These are phyloP conservation scores for Paralichthys olivaceus DNA, from an alignment of 2,113 vertebrate species.

Conservation along the genomic window DNA sequence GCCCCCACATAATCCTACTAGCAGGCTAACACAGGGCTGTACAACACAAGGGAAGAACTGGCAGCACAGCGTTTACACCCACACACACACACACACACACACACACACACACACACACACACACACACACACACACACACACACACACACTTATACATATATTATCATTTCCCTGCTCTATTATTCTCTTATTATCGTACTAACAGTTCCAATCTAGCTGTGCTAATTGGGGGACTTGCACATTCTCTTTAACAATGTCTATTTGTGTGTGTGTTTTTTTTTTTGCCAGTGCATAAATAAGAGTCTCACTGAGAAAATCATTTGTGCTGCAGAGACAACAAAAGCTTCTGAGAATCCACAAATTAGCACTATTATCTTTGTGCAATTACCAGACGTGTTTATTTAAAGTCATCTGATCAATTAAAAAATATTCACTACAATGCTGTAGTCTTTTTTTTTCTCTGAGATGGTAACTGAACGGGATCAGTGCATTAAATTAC, in stretches of 20 bases:
- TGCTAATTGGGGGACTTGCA: constrained; percentile 82
- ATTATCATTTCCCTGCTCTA: constrained; percentile 73
- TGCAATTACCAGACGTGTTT: constrained; percentile 79
- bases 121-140: background rate
- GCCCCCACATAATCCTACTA: constrained; percentile 75
- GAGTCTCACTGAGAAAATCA: constrained; percentile 80
- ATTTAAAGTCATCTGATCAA: constrained; percentile 75
- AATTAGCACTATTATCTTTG: constrained; percentile 79
- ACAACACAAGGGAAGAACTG: constrained; percentile 61
- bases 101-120: constrained; percentile 5
- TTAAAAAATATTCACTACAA: constrained; percentile 80
- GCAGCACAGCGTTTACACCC: constrained; percentile 35
- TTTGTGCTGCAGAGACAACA: constrained; percentile 77
- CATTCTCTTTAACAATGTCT: constrained; percentile 81
- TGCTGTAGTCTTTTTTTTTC: constrained; percentile 53
- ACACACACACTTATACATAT: constrained; percentile 10
- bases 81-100: constrained; percentile 8
- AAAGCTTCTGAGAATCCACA: constrained; percentile 79
- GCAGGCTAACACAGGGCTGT: constrained; percentile 61
- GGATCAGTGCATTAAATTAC: constrained; percentile 62
- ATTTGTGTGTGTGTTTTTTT: constrained; percentile 55
- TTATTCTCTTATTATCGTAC: constrained; percentile 80
- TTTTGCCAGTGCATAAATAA: constrained; percentile 76
- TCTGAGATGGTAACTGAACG: constrained; percentile 64
- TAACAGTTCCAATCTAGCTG: constrained; percentile 73